Percentiles rank a stretch among this genome's conserved stretches.
Conservation (phyloP, 2,888 invertebrate species). For the Pachydiplax longipennis region DNA sequence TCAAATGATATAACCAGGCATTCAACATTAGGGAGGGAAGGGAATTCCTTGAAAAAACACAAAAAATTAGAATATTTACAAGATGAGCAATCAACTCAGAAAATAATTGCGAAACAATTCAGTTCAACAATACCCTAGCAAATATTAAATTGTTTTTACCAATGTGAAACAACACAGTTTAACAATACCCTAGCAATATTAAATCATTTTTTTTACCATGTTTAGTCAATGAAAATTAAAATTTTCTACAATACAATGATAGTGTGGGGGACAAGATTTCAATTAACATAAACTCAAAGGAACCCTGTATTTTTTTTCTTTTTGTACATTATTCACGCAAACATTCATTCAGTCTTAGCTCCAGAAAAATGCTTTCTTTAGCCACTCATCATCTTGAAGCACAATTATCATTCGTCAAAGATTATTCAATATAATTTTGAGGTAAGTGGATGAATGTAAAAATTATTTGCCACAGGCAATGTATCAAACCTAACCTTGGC, state of each 20-base stretch:
- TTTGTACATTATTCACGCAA: constrained; percentile 17
- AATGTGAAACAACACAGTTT: background rate
- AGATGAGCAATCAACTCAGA: constrained; percentile 25
- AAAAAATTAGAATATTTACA: constrained; percentile 11
- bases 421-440: constrained; percentile 20
- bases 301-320: constrained; percentile 39
- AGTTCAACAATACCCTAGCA: background rate
- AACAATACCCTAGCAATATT: background rate
- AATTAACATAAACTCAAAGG: constrained; percentile 11
- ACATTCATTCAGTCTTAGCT: constrained; percentile 18
- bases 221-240: background rate
- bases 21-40: background rate
- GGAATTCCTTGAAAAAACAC: background rate
- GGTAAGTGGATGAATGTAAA: constrained; percentile 8
- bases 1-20: background rate
- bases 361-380: constrained; percentile 1
- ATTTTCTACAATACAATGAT: background rate
- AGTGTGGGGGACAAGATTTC: background rate
- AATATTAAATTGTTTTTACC: background rate
- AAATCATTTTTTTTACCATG: background rate
- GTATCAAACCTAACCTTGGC: background rate
- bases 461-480: background rate
- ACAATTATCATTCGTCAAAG: constrained; percentile 16
- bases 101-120: background rate
- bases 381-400: background rate